Evolutionary conservation across 2,888 invertebrate species (phyloP).

Genomic region (Calephelis perditalis): DNA sequence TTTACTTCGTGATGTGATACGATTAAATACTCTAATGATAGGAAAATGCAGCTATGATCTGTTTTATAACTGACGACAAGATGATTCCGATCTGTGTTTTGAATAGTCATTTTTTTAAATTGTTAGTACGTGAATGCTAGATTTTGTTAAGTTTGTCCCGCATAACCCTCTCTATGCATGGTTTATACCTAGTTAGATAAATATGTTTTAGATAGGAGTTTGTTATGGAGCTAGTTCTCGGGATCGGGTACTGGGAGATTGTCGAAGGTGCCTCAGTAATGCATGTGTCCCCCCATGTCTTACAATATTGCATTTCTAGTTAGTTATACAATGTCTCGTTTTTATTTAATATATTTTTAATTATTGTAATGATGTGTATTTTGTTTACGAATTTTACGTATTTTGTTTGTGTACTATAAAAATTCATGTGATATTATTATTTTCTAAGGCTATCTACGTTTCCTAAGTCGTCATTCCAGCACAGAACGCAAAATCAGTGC

Average conservation of each 20-base stretch:
- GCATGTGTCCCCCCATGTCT: slow-evolving; percentile 58
- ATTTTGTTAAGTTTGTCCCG: slow-evolving; percentile 44
- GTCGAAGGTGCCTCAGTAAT: slow-evolving; percentile 64
- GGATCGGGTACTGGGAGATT: slow-evolving; percentile 33
- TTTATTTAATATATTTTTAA: slow-evolving; percentile 66
- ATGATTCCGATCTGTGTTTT: slow-evolving; percentile 28
- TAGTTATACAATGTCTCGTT: slow-evolving; percentile 68
- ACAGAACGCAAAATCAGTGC: slow-evolving; percentile 45
- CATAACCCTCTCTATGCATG: slow-evolving; percentile 56
- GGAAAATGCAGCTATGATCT: slow-evolving; percentile 12
- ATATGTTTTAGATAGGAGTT: slow-evolving; percentile 58
- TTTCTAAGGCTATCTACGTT: slow-evolving; percentile 59
- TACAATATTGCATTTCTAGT: slow-evolving; percentile 73
- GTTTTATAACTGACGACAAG: slow-evolving; percentile 16
- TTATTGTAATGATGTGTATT: slow-evolving; percentile 61
- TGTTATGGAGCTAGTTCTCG: slow-evolving; percentile 30
- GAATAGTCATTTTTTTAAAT: slow-evolving; percentile 46
- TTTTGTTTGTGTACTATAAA: slow-evolving; percentile 64
- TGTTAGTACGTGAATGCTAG: slow-evolving; percentile 60
- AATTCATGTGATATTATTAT: slow-evolving; percentile 74
- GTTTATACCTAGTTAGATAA: slow-evolving; percentile 65
- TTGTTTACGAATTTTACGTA: slow-evolving; percentile 64
- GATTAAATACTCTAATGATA: slow-evolving; percentile 38
- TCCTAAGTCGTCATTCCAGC: slow-evolving; percentile 58
- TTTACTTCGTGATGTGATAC: slow-evolving; percentile 40